Evolutionary conservation across 2,797 vertebrate genomes (phyloP).

Genomic region (Miichthys miiuy): DNA sequence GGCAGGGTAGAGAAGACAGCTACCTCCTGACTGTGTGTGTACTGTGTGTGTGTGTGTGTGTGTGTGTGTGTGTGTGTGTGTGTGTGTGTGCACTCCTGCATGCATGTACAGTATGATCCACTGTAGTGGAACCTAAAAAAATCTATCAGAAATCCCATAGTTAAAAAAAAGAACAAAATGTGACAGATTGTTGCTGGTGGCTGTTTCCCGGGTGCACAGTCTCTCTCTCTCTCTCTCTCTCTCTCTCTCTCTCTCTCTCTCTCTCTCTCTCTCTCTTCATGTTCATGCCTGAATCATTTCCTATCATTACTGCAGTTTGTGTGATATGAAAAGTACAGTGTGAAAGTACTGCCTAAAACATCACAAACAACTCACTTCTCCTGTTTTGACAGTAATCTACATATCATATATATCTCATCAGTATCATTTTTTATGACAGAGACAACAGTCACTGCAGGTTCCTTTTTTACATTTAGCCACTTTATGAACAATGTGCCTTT

Average conservation of each 20-base stretch:
- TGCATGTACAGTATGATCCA: conserved; percentile 50
- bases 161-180: conserved; percentile 78
- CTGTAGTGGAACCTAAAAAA: conserved; percentile 73
- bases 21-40: conserved; percentile 47
- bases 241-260: not conserved
- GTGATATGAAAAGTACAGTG: conserved; percentile 63
- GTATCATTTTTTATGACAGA: conserved; percentile 67
- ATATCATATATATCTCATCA: conserved; percentile 67
- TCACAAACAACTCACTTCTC: conserved; percentile 61
- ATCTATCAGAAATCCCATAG: conserved; percentile 68
- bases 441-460: conserved; percentile 59
- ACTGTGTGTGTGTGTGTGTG: conserved; percentile 38
- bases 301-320: conserved; percentile 53
- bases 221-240: not conserved
- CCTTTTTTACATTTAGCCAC: conserved; percentile 71
- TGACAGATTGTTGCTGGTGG: conserved; percentile 72
- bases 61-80: conserved; percentile 39
- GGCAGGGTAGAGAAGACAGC: conserved; percentile 44
- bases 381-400: conserved; percentile 67
- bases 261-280: conserved; percentile 29
- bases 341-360: conserved; percentile 62
- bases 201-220: conserved; percentile 49
- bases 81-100: conserved; percentile 34
- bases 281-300: conserved; percentile 63
- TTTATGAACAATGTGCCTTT: conserved; percentile 75